phyloP scores from a whole-genome alignment of 2,797 vertebrate genomes.

The Xiphophorus birchmanni region DNA sequence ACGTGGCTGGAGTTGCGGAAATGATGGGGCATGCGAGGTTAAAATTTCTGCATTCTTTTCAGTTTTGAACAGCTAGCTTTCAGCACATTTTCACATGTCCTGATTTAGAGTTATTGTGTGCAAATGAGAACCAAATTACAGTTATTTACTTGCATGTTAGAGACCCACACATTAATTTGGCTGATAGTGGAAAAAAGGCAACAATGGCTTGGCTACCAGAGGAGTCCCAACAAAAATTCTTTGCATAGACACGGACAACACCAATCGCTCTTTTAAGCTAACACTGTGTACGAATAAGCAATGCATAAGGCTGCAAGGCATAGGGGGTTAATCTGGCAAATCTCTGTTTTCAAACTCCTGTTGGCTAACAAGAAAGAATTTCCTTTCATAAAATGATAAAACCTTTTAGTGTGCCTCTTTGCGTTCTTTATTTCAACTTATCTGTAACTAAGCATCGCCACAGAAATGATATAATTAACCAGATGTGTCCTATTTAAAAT shows the following conservation, averaged over 20 bases:
- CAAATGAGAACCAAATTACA: not conserved
- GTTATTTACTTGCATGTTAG: not conserved
- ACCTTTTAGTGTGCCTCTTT: not conserved
- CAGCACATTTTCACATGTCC: constrained; percentile 2
- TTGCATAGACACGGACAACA: not conserved
- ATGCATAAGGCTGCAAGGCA: not conserved
- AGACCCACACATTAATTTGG: not conserved
- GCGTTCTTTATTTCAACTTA: not conserved
- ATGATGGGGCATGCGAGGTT: constrained; percentile 4
- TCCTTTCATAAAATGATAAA: not conserved
- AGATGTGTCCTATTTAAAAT: not conserved
- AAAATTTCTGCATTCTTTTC: constrained; percentile 4
- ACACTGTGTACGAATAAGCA: not conserved
- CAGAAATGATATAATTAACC: not conserved
- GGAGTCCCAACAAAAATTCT: not conserved
- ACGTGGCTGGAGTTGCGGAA: constrained; percentile 31
- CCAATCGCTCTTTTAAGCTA: not conserved
- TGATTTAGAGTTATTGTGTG: not conserved
- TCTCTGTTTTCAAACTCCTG: not conserved
- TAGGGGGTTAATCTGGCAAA: not conserved
- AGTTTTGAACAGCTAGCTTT: constrained; percentile 7
- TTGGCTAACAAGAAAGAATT: not conserved
- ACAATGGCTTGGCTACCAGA: not conserved
- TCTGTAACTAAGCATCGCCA: not conserved
- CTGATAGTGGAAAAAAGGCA: not conserved